Percentiles rank a stretch among this genome's conserved stretches.
Evolutionary conservation across 2,797 vertebrate genomes (phyloP).

Genomic region (Erpetoichthys calabaricus): DNA sequence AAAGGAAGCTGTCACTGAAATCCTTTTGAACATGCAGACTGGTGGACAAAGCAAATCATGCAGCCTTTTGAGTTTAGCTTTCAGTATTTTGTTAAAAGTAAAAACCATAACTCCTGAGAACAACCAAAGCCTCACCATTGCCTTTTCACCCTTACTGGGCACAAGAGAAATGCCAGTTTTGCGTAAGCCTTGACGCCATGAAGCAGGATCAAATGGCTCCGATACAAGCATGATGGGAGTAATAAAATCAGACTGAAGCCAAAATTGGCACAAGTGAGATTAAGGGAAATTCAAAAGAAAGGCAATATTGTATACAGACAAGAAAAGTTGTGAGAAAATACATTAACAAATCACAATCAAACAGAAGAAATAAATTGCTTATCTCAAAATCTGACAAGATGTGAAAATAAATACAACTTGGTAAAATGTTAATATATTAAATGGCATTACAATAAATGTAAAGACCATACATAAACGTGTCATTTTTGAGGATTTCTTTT

Average conservation of each 20-base stretch:
- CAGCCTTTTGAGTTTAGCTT: neutral
- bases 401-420: too few species aligned
- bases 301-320: conserved; percentile 5
- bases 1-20: neutral
- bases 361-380: conserved; percentile 18
- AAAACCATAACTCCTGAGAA: conserved; percentile 48
- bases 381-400: neutral
- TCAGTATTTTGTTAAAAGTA: conserved; percentile 4
- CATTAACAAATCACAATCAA: conserved; percentile 5
- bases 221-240: conserved; percentile 72
- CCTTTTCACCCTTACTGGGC: conserved; percentile 78
- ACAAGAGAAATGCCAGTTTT: conserved; percentile 99
- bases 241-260: conserved; percentile 93
- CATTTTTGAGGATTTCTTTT: too few species aligned
- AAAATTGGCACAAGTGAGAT: conserved; percentile 54
- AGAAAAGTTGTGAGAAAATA: neutral
- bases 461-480: too few species aligned
- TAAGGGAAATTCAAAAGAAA: conserved; percentile 27
- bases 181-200: conserved; percentile 98
- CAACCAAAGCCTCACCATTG: conserved; percentile 84
- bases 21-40: neutral
- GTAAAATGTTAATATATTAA: too few species aligned
- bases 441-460: too few species aligned
- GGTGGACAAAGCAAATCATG: neutral
- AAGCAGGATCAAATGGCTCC: conserved; percentile 87